Conservation (phyloP, 1,140 invertebrate genomes). For the Papilio machaon region DNA sequence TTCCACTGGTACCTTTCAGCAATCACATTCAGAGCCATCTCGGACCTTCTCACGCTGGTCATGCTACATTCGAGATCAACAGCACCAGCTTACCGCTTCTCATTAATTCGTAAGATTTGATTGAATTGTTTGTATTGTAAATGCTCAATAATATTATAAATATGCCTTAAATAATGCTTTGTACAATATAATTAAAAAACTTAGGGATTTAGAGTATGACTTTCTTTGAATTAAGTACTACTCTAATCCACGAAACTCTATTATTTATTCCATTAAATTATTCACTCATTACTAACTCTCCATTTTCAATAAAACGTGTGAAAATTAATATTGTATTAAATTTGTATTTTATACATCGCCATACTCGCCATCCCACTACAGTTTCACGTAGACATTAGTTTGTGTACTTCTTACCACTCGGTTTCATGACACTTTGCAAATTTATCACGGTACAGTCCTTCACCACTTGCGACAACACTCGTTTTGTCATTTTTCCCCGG, state of each 20-base stretch:
- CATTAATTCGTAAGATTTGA: slow-evolving; percentile 14
- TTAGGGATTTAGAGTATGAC: background rate
- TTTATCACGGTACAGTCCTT: too few relatives aligned
- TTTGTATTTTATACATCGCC: background rate
- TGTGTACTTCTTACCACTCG: background rate
- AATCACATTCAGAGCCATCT: background rate
- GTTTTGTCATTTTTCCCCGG: background rate
- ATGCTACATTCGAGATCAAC: background rate
- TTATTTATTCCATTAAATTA: too few relatives aligned
- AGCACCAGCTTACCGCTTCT: background rate
- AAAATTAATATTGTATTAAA: slow-evolving; percentile 8
- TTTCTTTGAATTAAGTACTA: too few relatives aligned
- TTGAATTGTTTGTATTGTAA: background rate
- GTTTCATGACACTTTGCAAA: background rate
- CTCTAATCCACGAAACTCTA: too few relatives aligned
- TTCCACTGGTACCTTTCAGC: background rate
- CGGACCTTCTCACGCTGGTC: background rate
- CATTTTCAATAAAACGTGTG: background rate
- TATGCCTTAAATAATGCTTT: background rate
- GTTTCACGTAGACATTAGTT: background rate
- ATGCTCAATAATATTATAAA: background rate
- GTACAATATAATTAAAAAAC: background rate
- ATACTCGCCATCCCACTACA: background rate
- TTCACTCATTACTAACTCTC: background rate
- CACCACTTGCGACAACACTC: too few relatives aligned